Base-by-base conservation (phyloP, 2,888 invertebrate genomes). In the Andrena camellia region DNA sequence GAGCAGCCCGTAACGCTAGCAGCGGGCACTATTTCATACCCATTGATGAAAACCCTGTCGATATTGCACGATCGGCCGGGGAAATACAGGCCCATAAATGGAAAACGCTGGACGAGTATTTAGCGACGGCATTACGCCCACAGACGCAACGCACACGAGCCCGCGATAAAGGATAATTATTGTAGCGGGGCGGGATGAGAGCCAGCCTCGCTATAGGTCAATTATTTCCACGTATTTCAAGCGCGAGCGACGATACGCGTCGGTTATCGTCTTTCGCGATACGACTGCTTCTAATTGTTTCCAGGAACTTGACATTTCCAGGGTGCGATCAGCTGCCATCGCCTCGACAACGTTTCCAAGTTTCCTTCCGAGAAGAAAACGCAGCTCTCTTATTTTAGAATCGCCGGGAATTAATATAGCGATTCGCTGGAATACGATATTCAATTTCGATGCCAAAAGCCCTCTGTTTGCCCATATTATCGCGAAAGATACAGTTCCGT, bases 101-200 rank as follows among this genome's bases (percentile, higher is more conserved):
- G 73, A 26, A 66, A 75, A 78, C 70, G 75, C 77, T 62, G 60
- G 69, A 33, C 73, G 81, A 76, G 81, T 86, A 84, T 89, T 90
- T 87, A 85, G 78, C 79, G 86, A 86, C 76, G 85, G 78, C 82
- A 87, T 90, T 86, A 87, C 87, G 85, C 83, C 86, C 85, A 85
- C 85, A 70, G 70, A 48, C 60, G 48, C 71, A 82, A 78, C 82
- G 87, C 81, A 89, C 63, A 68, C 64, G 54, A 52, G 63, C 81
- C 77, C 80, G 79, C 85, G 89, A 92, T 92, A 91, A 91, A 86
- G 84, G 85, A 89, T 90, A 90, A 92, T 91, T 90, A 92, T 91
- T 90, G 86, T 84, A 71, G 31, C 63, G 29, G n/a, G 48, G 31
- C 35, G 62, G 52, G 57, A 64, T 59, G 64, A 52, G 66, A 57